phyloP scores from a whole-genome alignment of 2,888 invertebrate species.

The Brenthis hecate region DNA sequence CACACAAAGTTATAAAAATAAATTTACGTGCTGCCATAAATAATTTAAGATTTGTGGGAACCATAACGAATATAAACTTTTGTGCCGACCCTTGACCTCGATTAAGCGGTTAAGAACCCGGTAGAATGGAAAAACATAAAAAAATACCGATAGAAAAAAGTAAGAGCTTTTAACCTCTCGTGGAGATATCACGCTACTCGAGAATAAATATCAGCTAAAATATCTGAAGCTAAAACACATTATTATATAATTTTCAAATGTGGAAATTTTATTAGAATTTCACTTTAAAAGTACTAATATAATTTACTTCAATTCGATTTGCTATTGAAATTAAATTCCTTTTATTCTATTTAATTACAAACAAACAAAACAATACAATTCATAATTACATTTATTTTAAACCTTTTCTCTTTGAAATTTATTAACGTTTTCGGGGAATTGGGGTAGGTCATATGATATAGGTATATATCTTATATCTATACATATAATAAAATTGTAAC shows the following conservation, averaged over 20 bases:
- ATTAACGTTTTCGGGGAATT: too few species aligned
- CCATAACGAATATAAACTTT: constrained; percentile 54
- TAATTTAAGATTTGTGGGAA: constrained; percentile 49
- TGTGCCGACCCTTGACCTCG: constrained; percentile 55
- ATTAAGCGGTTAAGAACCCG: constrained; percentile 59
- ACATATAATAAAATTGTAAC: too few species aligned
- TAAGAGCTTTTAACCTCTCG: constrained; percentile 75
- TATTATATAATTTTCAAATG: background rate
- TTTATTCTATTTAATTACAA: too few species aligned
- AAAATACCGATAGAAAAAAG: constrained; percentile 70
- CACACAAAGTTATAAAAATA: constrained; percentile 49
- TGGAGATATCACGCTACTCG: constrained; percentile 63
- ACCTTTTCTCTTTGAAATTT: too few species aligned
- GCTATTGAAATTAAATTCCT: too few species aligned
- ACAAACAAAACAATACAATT: too few species aligned
- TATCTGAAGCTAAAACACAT: background rate
- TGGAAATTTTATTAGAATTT: constrained; percentile 1
- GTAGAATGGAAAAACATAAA: constrained; percentile 47
- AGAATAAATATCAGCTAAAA: constrained; percentile 8
- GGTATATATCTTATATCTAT: too few species aligned
- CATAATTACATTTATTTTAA: too few species aligned
- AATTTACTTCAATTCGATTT: background rate
- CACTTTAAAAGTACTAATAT: background rate
- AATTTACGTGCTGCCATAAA: constrained; percentile 45
- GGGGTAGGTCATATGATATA: too few species aligned